phyloP scores from a whole-genome alignment of 1,140 invertebrate species.

The Bombus polaris region DNA sequence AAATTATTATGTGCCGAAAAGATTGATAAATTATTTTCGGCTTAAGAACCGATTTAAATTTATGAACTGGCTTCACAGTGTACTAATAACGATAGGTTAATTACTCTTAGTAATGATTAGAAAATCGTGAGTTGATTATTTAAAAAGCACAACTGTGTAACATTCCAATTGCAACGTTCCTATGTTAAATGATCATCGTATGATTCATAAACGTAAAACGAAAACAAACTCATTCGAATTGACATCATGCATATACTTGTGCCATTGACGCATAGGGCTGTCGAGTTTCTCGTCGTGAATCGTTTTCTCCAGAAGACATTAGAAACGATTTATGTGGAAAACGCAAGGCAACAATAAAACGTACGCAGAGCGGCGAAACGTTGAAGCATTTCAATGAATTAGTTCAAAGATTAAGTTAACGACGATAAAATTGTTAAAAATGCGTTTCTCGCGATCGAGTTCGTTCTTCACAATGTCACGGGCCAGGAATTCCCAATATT shows the following conservation, averaged over 20 bases:
- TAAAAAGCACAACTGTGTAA: neutral
- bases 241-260: slow-evolving; percentile 36
- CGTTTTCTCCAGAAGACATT: neutral
- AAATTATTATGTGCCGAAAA: neutral
- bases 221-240: slow-evolving; percentile 1
- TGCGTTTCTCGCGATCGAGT: neutral
- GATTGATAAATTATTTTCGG: neutral
- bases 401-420: slow-evolving; percentile 6
- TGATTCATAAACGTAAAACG: slow-evolving; percentile 7
- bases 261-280: neutral
- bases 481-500: neutral
- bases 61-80: neutral
- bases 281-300: neutral
- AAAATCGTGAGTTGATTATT: neutral
- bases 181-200: neutral
- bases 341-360: neutral
- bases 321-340: neutral
- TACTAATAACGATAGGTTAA: neutral
- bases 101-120: neutral
- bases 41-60: neutral
- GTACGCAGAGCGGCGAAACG: neutral
- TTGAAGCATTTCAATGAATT: neutral
- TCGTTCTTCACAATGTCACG: neutral
- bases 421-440: slow-evolving; percentile 28
- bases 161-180: no score